Evolutionary conservation across 2,888 invertebrate species (phyloP).

Genomic region (Byasa hedistus): DNA sequence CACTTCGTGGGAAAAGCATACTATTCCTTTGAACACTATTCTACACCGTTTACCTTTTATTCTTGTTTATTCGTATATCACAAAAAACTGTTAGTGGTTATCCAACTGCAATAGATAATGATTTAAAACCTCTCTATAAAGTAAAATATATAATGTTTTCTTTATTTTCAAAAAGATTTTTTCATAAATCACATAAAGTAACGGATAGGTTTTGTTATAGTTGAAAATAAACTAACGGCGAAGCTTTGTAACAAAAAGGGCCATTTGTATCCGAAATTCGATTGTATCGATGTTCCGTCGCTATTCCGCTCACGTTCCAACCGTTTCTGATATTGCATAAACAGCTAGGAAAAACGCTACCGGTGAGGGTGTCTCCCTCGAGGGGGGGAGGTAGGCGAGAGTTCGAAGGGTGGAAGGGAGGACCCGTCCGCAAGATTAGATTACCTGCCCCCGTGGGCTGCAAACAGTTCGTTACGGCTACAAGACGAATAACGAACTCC

Average conservation of each 20-base stretch:
- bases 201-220: constrained; percentile 1
- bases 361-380: constrained; percentile 38
- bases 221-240: constrained; percentile 13
- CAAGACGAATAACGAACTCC: constrained; percentile 29
- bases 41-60: background rate
- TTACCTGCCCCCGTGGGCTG: constrained; percentile 72
- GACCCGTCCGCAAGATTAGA: constrained; percentile 55
- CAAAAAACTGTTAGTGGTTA: background rate
- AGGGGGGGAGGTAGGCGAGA: constrained; percentile 19
- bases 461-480: constrained; percentile 72
- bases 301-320: constrained; percentile 45
- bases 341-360: constrained; percentile 62
- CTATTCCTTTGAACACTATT: background rate
- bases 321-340: constrained; percentile 69
- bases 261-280: constrained; percentile 17
- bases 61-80: constrained; percentile 1
- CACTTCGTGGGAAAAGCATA: constrained; percentile 33
- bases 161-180: background rate
- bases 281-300: constrained; percentile 29
- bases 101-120: too few species aligned
- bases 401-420: constrained; percentile 25
- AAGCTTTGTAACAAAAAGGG: constrained; percentile 5
- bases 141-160: too few species aligned
- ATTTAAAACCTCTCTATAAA: too few species aligned
- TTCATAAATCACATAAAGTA: background rate